Base-by-base conservation (phyloP, 2,797 vertebrate genomes). In the Buphagus erythrorhynchus region DNA sequence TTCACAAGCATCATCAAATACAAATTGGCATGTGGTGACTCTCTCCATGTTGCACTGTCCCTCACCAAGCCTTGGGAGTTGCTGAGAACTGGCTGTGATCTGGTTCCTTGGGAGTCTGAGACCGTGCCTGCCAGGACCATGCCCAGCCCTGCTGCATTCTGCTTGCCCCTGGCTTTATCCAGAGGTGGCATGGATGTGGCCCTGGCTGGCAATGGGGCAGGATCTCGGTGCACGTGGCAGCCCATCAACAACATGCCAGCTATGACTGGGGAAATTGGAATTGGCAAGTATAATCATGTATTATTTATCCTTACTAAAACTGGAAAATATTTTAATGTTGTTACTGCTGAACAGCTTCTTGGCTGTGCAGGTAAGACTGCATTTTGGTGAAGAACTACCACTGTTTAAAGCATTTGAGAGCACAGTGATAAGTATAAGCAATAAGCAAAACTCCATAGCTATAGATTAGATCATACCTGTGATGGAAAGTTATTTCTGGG, bases 11-110 rank as follows among this genome's bases (percentile, higher is more conserved):
- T 80, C 38, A 48, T 19, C 40, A 67, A 46, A 58, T 49, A 46
- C 14, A 33, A 8, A 26, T 2, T 33, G 33, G 28, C 9, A 24
- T 0, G 0, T 1, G 0, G 14, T 51, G 57, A 28, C 65, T 74
- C 28, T 51, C 5, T 45, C 57, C 2, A 1, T 77, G 65, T 67
- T n/a, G 33, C 12, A 1, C 31, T 52, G 54, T 67, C 29, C 13
- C 22, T 73, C 46, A 13, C 11, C 0, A 0, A 62, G 35, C 59
- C 38, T 15, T 26, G 17, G 43, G 28, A 25, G 48, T 14, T 80
- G 46, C 55, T 38, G 72, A 58, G 54, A 71, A 3, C 10, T 9
- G 31, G 11, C 29, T 71, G 38, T 17, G 33, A 11, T 46, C 21
- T 1, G 0, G 16, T 77, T 76, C 65, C 42, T 58, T 8, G 1